Evolutionary conservation across 2,797 vertebrate genomes (phyloP), one percentile per base, ranked within the genome.

Genomic region (Rhinella marina): DNA sequence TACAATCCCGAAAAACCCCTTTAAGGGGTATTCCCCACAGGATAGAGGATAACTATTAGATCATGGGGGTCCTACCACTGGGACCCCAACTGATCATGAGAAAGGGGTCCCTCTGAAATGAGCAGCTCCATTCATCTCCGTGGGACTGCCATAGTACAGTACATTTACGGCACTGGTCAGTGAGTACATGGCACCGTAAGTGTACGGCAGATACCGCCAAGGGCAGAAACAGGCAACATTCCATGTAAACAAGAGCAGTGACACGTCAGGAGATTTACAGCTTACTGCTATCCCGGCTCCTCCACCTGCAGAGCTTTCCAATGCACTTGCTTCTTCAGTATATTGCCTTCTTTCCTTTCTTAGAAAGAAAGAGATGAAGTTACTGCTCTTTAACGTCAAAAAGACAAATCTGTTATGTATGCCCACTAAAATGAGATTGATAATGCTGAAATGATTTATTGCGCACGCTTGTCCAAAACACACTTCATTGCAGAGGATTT

Each of bases 391-490:
- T 81, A 86, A 84, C 70, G 79, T 76, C 80, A 88, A 78, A 76
- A 84, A 90, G 86, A 91, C 85, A 72, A 90, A 89, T 89, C 88
- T 90, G 66, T 80, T 19, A 86, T 85, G 84, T 92, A 90, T 77
- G 75, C 12, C 50, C 62, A 82, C 0, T 8, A 50, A 11, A 90
- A 90, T 90, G 90, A 64, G 0, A 32, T 68, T 90, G 89, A 75
- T 68, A 14, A 21, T 89, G 82, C 84, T 12, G 23, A 91, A 91
- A 59, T 2, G 0, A 82, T 57, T 88, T 77, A 25, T 81, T 90
- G 64, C 32, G 62, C 73, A 50, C 89, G 57, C 32, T 91, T 76
- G 84, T 68, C 14, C 73, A 90, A 87, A n/a, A 82, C 90, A 81
- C 90, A 78, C n/a, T 84, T 80, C 1, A 0, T 88, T 87, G 90